Percentiles rank a stretch among this genome's conserved stretches.
These are phyloP conservation scores for Coptotermes formosanus DNA, from an alignment of 1,140 invertebrate genomes.

Conservation along the genomic window DNA sequence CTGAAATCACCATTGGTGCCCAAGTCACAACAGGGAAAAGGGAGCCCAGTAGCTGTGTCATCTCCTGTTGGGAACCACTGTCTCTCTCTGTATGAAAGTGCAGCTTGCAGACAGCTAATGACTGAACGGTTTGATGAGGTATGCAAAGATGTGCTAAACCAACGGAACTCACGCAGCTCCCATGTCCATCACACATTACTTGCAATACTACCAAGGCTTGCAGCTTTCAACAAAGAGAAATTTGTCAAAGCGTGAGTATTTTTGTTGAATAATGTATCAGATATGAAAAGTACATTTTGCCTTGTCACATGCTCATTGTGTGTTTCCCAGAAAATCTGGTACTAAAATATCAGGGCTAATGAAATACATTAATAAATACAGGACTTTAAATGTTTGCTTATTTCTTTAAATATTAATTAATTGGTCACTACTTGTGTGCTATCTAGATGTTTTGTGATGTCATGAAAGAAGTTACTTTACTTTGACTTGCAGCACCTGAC, in stretches of 20 bases:
- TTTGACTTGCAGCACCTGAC: too few relatives aligned
- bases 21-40: conserved; percentile 29
- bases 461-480: too few relatives aligned
- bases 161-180: conserved; percentile 68
- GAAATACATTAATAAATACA: too few relatives aligned
- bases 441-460: too few relatives aligned
- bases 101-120: conserved; percentile 81
- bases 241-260: conserved; percentile 61
- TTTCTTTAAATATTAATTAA: too few relatives aligned
- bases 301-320: too few relatives aligned
- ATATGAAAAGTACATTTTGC: too few relatives aligned
- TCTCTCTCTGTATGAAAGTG: conserved; percentile 73
- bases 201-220: conserved; percentile 88
- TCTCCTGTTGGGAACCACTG: conserved; percentile 43
- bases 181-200: conserved; percentile 88
- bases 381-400: too few relatives aligned
- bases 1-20: conserved; percentile 46
- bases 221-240: conserved; percentile 83
- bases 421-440: too few relatives aligned
- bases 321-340: too few relatives aligned
- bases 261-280: neutral
- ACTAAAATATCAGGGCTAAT: too few relatives aligned
- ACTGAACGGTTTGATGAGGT: conserved; percentile 82
- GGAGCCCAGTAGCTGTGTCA: conserved; percentile 42
- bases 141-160: conserved; percentile 73